These are phyloP conservation scores for Syngnathus scovelli DNA, from an alignment of 2,113 vertebrate species.

Conservation along the genomic window DNA sequence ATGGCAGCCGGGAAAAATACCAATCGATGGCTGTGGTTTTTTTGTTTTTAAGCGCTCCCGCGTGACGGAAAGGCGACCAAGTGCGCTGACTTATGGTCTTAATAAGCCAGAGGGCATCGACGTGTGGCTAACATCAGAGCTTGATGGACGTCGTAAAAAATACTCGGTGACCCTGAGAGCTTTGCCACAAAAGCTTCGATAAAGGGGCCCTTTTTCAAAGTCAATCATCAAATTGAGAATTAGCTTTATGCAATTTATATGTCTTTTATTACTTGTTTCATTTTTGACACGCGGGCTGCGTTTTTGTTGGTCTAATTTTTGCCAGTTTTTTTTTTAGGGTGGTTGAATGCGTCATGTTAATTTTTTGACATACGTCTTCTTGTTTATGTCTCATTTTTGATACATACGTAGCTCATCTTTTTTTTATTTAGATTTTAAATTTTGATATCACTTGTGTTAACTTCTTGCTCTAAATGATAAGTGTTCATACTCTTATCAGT, in stretches of 20 bases:
- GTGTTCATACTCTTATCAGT: not conserved
- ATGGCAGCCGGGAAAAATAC: not conserved
- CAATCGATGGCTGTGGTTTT: not conserved
- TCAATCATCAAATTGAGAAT: not conserved
- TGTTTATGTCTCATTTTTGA: not conserved
- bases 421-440: not conserved
- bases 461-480: not conserved
- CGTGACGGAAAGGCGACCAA: not conserved
- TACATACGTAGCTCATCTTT: not conserved
- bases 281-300: too few species aligned
- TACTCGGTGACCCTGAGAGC: not conserved
- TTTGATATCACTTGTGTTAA: not conserved
- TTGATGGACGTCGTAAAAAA: slow-evolving; percentile 2
- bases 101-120: slow-evolving; percentile 1
- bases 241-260: not conserved
- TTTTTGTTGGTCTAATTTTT: too few species aligned
- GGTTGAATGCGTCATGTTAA: too few species aligned
- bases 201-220: not conserved
- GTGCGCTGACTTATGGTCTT: slow-evolving; percentile 2
- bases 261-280: not conserved
- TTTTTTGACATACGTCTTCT: not conserved
- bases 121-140: not conserved
- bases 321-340: too few species aligned
- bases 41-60: not conserved
- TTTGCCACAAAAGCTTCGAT: not conserved